Base-by-base conservation (phyloP, 2,797 vertebrate genomes). In the Decapterus maruadsi region DNA sequence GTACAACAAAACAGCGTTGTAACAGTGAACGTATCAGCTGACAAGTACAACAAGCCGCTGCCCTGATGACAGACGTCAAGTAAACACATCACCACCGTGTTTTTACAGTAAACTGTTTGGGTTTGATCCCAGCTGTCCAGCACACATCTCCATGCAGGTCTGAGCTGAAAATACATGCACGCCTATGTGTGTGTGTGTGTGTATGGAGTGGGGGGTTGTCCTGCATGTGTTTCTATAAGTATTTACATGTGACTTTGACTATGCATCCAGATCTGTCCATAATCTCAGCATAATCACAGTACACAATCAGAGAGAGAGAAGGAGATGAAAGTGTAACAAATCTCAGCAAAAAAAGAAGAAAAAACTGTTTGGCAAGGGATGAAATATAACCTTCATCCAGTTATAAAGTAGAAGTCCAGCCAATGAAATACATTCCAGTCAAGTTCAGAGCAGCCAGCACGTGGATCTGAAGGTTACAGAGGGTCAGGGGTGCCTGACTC, bases 81-180 rank as follows among this genome's bases (percentile, higher is more conserved):
- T 51, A 43, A 53, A 70, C 75, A 73, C 77, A 84, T 22, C 9
- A 64, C 71, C 80, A 55, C 54, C 0, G 19, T 90, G 83, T 92
- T 91, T 86, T 86, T 78, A 89, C 77, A 85, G 80, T 72, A 87
- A 90, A 87, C 84, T 69, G 75, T 80, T 81, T 74, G 67, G 60
- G 64, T 77, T 68, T 16, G 58, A 74, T 75, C 45, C 45, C 38
- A 43, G 75, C 51, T 50, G 4, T 75, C 62, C 12, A 58, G 57
- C 17, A 34, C 11, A 66, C 58, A 68, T 64, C 72, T 83, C 66
- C 50, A 66, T 80, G 80, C 75, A 76, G 80, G 83, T 75, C 54
- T 7, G 59, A 80, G 56, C 61, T 77, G 29, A 69, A 68, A 80
- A 78, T 48, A 36, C 40, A 20, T 38, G 56, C 14, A 6, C 45